phyloP scores from a whole-genome alignment of 2,888 invertebrate genomes.

The Drosophila flavopinicola region DNA sequence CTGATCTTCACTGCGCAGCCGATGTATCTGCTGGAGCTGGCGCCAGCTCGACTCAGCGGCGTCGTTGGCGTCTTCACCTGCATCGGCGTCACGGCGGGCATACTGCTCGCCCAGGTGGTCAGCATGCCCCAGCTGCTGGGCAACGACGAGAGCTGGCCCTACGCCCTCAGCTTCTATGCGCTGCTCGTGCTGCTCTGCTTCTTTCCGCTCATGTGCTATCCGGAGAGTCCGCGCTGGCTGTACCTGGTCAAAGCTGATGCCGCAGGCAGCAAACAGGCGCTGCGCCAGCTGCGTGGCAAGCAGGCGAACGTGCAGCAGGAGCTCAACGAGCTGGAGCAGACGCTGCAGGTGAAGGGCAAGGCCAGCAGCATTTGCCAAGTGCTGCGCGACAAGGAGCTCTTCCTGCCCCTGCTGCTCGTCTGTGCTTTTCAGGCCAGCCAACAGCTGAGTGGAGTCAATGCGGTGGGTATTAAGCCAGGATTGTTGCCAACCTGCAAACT shows the following conservation, averaged over 20 bases:
- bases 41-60: constrained; percentile 90
- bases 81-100: constrained; percentile 84
- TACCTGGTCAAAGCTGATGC: constrained; percentile 88
- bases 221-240: constrained; percentile 95
- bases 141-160: constrained; percentile 89
- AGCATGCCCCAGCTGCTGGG: constrained; percentile 84
- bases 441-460: constrained; percentile 95
- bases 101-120: constrained; percentile 80
- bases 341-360: constrained; percentile 73
- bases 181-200: constrained; percentile 88
- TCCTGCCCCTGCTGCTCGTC: constrained; percentile 90
- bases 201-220: constrained; percentile 88
- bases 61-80: constrained; percentile 92
- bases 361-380: constrained; percentile 87
- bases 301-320: constrained; percentile 85
- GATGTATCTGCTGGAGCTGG: constrained; percentile 94
- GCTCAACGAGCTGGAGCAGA: constrained; percentile 86
- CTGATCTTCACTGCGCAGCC: constrained; percentile 93
- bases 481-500: too few species aligned
- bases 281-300: constrained; percentile 58
- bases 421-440: constrained; percentile 90
- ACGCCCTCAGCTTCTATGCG: constrained; percentile 89
- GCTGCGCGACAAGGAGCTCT: constrained; percentile 85
- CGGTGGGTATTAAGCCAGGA: constrained; percentile 88
- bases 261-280: constrained; percentile 85